These are phyloP conservation scores for Microctonus brassicae DNA, from an alignment of 2,888 invertebrate species.

Conservation along the genomic window DNA sequence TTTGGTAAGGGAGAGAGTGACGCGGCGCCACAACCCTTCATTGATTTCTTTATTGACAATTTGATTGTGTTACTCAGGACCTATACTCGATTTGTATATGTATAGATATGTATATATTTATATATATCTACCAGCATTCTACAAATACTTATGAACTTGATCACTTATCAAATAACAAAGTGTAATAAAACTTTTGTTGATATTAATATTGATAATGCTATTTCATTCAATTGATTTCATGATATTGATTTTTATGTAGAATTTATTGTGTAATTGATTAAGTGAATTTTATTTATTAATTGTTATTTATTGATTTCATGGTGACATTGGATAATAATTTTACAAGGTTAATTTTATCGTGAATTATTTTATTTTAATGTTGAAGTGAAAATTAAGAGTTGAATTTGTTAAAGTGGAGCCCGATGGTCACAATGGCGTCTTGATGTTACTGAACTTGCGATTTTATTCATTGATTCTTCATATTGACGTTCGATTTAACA, in stretches of 20 bases:
- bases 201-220: neutral
- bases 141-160: neutral
- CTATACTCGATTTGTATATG: too few relatives aligned
- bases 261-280: too few relatives aligned
- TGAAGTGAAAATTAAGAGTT: slow-evolving; percentile 10
- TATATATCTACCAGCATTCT: too few relatives aligned
- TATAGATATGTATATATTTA: slow-evolving; percentile 5
- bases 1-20: slow-evolving; percentile 15
- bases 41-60: slow-evolving; percentile 57
- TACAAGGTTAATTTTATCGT: too few relatives aligned
- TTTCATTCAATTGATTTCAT: neutral
- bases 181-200: neutral
- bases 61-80: slow-evolving; percentile 34
- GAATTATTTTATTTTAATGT: too few relatives aligned
- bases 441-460: slow-evolving; percentile 40
- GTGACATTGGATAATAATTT: too few relatives aligned
- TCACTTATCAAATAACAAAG: neutral
- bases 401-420: slow-evolving; percentile 28
- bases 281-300: too few relatives aligned
- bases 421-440: slow-evolving; percentile 40
- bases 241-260: too few relatives aligned
- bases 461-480: slow-evolving; percentile 48
- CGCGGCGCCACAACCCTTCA: slow-evolving; percentile 38
- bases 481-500: slow-evolving; percentile 50
- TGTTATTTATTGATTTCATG: neutral